Conservation (phyloP, 37 sponge, comb jelly and placozoan genomes). For the Oopsacas minuta region DNA sequence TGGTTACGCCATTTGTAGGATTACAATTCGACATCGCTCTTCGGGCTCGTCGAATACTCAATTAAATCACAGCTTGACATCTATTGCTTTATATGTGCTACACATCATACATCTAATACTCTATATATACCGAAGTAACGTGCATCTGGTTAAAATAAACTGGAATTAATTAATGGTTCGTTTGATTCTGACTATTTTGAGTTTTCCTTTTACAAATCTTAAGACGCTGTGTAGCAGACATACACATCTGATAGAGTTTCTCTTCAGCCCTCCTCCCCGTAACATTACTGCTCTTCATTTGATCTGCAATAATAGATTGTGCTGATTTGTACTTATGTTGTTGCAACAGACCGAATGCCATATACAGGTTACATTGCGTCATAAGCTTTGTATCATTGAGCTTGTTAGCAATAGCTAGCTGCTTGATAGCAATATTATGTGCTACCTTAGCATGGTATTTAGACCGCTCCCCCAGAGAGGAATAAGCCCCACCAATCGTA, state of each 20-base stretch:
- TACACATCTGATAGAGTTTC: background rate
- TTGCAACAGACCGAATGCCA: background rate
- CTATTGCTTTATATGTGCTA: too few relatives aligned
- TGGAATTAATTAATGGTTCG: background rate
- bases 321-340: background rate
- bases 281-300: background rate
- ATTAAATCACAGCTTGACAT: too few relatives aligned
- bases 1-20: background rate
- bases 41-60: background rate
- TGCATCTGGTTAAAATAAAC: too few relatives aligned
- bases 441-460: background rate
- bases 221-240: background rate
- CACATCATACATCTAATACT: too few relatives aligned
- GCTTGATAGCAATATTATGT: constrained; percentile 2
- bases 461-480: background rate
- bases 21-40: background rate
- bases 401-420: background rate
- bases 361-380: background rate
- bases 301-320: background rate
- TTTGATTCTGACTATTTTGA: background rate
- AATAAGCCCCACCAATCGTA: background rate
- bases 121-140: too few relatives aligned
- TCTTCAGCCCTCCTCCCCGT: background rate
- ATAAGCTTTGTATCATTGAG: background rate
- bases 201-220: background rate